Percentiles rank a stretch among this genome's conserved stretches.
These are phyloP conservation scores for Puma concolor DNA, from an alignment of 2,113 vertebrate species.

Conservation along the genomic window DNA sequence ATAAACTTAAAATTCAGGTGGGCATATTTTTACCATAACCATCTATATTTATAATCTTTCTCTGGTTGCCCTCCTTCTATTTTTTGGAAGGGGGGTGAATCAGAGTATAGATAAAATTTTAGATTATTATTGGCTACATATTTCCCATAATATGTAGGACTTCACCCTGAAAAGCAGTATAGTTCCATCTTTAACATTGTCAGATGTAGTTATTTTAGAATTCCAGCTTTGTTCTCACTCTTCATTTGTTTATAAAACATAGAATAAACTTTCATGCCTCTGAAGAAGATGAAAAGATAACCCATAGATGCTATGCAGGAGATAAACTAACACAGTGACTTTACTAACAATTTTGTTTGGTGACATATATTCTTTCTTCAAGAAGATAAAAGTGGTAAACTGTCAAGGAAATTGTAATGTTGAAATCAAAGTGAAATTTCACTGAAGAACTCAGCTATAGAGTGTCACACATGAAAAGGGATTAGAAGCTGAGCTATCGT, in stretches of 20 bases:
- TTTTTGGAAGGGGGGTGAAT: background rate
- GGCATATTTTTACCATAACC: background rate
- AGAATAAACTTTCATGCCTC: background rate
- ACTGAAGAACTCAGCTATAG: background rate
- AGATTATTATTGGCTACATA: background rate
- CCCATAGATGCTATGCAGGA: background rate
- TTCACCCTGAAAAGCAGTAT: background rate
- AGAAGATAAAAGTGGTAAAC: slow-evolving; percentile 20
- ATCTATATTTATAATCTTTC: background rate
- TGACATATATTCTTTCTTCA: background rate
- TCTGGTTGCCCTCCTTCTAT: background rate
- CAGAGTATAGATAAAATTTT: background rate
- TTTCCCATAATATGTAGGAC: background rate
- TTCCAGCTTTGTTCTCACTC: background rate
- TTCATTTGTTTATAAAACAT: background rate
- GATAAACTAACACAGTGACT: background rate
- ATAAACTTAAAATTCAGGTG: background rate
- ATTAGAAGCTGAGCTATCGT: background rate
- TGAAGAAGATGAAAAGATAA: slow-evolving; percentile 22
- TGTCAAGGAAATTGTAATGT: background rate
- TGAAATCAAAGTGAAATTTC: slow-evolving; percentile 37
- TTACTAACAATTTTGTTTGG: slow-evolving; percentile 29
- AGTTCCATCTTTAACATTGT: background rate
- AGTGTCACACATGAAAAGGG: background rate
- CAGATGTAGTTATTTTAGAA: background rate